These are phyloP conservation scores for Sipha maydis DNA, from an alignment of 2,888 invertebrate species.

Conservation along the genomic window DNA sequence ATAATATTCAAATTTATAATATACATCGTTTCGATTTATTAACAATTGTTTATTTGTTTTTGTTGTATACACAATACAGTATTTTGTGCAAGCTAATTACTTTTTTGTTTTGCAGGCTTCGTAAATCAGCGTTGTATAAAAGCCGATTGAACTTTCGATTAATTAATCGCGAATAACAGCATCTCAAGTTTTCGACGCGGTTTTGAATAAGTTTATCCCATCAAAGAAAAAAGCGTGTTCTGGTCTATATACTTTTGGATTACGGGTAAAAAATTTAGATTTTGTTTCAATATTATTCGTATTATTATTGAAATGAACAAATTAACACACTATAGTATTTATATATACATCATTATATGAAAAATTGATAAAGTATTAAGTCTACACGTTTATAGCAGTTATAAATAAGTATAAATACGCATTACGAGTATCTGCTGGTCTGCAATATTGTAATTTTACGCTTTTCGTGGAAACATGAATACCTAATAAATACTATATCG, in stretches of 20 bases:
- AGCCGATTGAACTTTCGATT: conserved; percentile 3
- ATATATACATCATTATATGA: background rate
- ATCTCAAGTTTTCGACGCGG: background rate
- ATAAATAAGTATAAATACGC: background rate
- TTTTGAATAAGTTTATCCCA: conserved; percentile 1
- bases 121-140: background rate
- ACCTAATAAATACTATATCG: background rate
- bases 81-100: background rate
- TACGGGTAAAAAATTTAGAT: background rate
- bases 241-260: background rate
- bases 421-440: background rate
- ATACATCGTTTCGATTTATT: background rate
- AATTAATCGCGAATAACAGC: conserved; percentile 14
- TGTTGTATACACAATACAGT: background rate
- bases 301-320: background rate
- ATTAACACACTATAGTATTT: too few species aligned
- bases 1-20: background rate
- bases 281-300: background rate
- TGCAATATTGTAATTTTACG: background rate
- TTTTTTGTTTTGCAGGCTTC: background rate
- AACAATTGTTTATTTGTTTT: background rate
- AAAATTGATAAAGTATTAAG: background rate
- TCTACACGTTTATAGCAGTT: background rate
- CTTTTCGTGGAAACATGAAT: background rate
- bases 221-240: conserved; percentile 26